Base-by-base conservation (phyloP, 2,113 vertebrate species). In the Paedocypris sp. region DNA sequence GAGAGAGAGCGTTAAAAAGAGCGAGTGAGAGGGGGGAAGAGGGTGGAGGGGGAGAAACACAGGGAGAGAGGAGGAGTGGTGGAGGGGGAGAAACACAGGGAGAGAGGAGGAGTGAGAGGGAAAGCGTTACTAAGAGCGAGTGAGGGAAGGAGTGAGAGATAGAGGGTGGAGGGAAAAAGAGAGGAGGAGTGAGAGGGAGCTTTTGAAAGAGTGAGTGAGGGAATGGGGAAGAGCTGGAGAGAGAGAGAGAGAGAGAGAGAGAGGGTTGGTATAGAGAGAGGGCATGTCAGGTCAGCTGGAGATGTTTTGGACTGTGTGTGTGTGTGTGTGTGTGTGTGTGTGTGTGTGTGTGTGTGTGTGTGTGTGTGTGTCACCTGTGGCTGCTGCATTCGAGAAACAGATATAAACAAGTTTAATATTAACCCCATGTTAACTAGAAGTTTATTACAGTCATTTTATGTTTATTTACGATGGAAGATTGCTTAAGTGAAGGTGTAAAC, bases 351-450 rank as follows among this genome's bases (percentile, higher is more conserved):
- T n/a, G n/a, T n/a, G n/a, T n/a, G n/a, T n/a, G n/a, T n/a, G n/a
- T 26, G 7, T 36, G 11, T 28, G 1, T 7, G 2, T 54, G 79
- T 77, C 58, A 86, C 84, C 82, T 43, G 77, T 86, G 26, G 79
- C 80, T 45, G 81, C 85, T 86, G 53, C 16, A 19, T 29, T 36
- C 38, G 20, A 66, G 6, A 39, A 35, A 69, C 12, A 36, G 4
- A 13, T 13, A 35, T 56, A 66, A 42, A 8, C 5, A 23, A 42
- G 2, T n/a, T n/a, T n/a, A n/a, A n/a, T n/a, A n/a, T n/a, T n/a
- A n/a, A n/a, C n/a, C n/a, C n/a, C n/a, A n/a, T n/a, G n/a, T n/a
- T n/a, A n/a, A n/a, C n/a, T n/a, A n/a, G n/a, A n/a, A n/a, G n/a
- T n/a, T n/a, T n/a, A n/a, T n/a, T n/a, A n/a, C n/a, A n/a, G n/a